Evolutionary conservation across 2,113 vertebrate species (phyloP), one percentile per base, ranked within the genome.

Genomic region (Mellivora capensis): DNA sequence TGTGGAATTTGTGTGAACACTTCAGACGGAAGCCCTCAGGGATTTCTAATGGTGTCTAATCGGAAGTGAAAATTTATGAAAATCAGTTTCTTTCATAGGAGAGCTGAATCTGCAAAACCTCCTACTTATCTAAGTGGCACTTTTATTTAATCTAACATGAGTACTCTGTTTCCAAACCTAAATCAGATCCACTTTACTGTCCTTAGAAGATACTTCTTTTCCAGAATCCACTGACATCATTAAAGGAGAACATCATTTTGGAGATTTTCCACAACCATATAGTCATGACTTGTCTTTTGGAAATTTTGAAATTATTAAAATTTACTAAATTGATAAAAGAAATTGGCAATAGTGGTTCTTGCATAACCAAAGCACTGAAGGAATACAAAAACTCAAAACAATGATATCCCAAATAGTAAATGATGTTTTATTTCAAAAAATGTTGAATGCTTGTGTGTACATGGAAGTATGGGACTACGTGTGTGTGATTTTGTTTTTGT

Each of bases 41-140:
- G 62, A 92, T 84, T 96, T 95, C 90, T 91, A 90, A 87, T 72
- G 80, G 64, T 69, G 37, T 92, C 49, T 93, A 96, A 95, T 97
- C 44, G 15, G 77, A 97, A 98, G 69, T 84, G 87, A 97, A 92
- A 85, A 49, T 83, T 96, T 97, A 95, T 93, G 94, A 93, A 97
- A 98, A 97, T 97, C 80, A 98, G 88, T 91, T 85, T 96, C 96
- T 97, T 97, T 97, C 92, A 96, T 34, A 82, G 25, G 44, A 97
- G 91, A 71, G 61, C 96, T 97, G 96, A 97, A 89, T 96, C 61
- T 84, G 76, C 94, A 98, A 96, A 97, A 84, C 12, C 44, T 89
- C 54, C 7, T 21, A 83, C 72, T 69, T 86, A 90, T 81, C 82
- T 96, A 59, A 96, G 54, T 59, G 47, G 57, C n/a, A 69, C 29